These are phyloP conservation scores for Serranus cabrilla DNA, from an alignment of 2,797 vertebrate species.

Conservation along the genomic window DNA sequence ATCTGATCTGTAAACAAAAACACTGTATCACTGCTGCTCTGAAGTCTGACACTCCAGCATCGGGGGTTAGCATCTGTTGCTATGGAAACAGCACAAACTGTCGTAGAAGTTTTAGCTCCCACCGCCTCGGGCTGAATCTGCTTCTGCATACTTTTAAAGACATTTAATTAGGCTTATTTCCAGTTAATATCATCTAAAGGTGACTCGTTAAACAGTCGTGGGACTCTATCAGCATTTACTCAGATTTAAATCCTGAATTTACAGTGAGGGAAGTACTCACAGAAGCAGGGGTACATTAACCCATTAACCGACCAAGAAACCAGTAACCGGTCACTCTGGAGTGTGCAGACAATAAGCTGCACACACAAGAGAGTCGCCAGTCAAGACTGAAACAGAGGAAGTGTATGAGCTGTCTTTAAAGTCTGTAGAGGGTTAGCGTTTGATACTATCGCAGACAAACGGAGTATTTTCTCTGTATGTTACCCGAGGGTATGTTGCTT, in stretches of 20 bases:
- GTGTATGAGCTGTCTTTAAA: not conserved
- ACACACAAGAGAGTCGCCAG: not conserved
- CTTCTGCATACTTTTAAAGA: slow-evolving; percentile 10
- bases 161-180: slow-evolving; percentile 34
- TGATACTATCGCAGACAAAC: slow-evolving; percentile 10
- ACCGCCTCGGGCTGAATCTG: slow-evolving; percentile 15
- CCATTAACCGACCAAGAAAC: not conserved
- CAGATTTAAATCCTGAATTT: not conserved
- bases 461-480: slow-evolving; percentile 6
- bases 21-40: slow-evolving; percentile 15
- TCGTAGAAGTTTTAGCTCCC: slow-evolving; percentile 26
- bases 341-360: not conserved
- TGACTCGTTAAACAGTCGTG: slow-evolving; percentile 2
- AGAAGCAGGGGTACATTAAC: not conserved
- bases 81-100: slow-evolving; percentile 54
- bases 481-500: slow-evolving; percentile 1
- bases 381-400: slow-evolving; percentile 5
- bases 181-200: slow-evolving; percentile 10
- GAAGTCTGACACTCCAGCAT: slow-evolving; percentile 22
- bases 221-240: not conserved
- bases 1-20: slow-evolving; percentile 29
- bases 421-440: not conserved
- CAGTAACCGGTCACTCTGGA: not conserved
- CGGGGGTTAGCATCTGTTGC: slow-evolving; percentile 41
- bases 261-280: not conserved